phyloP scores from a whole-genome alignment of 2,888 invertebrate species.

The Prenolepis imparis region DNA sequence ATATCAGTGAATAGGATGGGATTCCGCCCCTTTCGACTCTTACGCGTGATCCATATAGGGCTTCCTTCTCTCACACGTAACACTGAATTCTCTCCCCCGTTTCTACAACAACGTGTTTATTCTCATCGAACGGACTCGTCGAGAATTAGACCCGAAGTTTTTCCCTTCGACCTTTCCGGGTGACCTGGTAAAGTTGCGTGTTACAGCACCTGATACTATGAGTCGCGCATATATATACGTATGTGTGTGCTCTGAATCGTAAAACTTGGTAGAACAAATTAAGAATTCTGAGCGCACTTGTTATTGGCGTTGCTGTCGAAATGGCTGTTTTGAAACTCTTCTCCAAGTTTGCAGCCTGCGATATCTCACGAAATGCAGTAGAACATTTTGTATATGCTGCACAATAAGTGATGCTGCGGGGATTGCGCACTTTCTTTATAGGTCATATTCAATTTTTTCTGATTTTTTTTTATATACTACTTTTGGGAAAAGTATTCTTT shows the following conservation, averaged over 20 bases:
- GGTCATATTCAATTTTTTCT: background rate
- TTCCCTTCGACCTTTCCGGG: constrained; percentile 2
- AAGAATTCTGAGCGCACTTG: constrained; percentile 18
- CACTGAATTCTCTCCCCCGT: constrained; percentile 37
- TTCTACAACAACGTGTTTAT: background rate
- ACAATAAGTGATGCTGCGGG: background rate
- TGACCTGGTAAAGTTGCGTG: background rate
- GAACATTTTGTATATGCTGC: background rate
- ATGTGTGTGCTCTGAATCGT: constrained; percentile 13
- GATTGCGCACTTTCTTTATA: background rate
- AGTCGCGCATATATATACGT: background rate
- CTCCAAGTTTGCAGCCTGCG: constrained; percentile 3
- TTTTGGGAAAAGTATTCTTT: background rate
- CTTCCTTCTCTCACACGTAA: constrained; percentile 70
- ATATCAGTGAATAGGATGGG: constrained; percentile 65
- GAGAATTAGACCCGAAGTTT: background rate
- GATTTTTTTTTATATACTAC: background rate
- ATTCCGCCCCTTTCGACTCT: constrained; percentile 67
- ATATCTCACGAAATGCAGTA: constrained; percentile 6
- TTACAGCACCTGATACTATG: background rate
- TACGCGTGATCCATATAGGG: constrained; percentile 72
- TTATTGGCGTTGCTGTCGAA: constrained; percentile 42
- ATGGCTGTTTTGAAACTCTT: constrained; percentile 33
- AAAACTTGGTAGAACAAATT: constrained; percentile 21
- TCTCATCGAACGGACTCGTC: constrained; percentile 20